These are phyloP conservation scores for Anthopleura xanthogrammica DNA, from an alignment of 92 coral and sea anemone species.

Conservation along the genomic window DNA sequence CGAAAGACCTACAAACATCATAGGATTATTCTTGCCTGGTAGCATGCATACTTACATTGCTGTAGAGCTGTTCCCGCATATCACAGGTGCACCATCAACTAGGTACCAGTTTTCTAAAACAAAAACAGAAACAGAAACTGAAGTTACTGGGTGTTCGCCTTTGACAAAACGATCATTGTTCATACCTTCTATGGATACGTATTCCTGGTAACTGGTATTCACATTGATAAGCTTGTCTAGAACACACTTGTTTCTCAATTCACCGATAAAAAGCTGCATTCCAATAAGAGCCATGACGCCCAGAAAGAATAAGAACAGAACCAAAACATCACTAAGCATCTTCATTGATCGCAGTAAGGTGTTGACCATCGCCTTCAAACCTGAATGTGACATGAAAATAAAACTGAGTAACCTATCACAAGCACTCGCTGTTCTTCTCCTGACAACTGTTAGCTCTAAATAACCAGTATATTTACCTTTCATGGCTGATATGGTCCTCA, in stretches of 20 bases:
- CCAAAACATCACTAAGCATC: constrained; percentile 81
- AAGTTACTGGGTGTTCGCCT: background rate
- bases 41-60: constrained; percentile 53
- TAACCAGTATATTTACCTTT: constrained; percentile 52
- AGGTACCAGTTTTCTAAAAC: constrained; percentile 72
- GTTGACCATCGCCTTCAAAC: constrained; percentile 91
- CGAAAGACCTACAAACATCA: too few species aligned
- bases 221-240: constrained; percentile 1
- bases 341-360: constrained; percentile 84
- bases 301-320: constrained; percentile 84
- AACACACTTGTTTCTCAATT: constrained; percentile 79
- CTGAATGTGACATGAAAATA: constrained; percentile 13
- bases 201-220: constrained; percentile 28
- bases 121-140: background rate
- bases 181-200: constrained; percentile 42
- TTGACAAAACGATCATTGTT: too few species aligned
- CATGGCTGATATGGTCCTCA: constrained; percentile 79
- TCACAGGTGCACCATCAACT: constrained; percentile 62
- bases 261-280: constrained; percentile 85
- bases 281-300: constrained; percentile 94
- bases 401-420: too few species aligned
- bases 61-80: constrained; percentile 84
- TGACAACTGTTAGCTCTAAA: too few species aligned
- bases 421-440: too few species aligned
- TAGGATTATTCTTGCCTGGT: too few species aligned